Evolutionary conservation across 2,113 vertebrate genomes (phyloP).

Genomic region (Gnathonemus longibarbis): DNA sequence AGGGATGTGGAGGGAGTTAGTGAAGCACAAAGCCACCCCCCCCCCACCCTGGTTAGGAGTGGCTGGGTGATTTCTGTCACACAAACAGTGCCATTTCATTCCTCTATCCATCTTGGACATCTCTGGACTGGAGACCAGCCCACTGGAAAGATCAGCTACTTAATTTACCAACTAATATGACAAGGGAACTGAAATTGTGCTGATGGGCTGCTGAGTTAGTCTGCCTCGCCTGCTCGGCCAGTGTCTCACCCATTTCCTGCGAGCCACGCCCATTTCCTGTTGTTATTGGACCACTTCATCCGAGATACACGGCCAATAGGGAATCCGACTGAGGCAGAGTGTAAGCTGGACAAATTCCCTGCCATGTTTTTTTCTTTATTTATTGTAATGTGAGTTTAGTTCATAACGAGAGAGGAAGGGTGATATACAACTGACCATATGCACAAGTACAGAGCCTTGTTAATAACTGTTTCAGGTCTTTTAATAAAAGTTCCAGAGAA

Average conservation of each 20-base stretch:
- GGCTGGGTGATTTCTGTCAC: too few species aligned
- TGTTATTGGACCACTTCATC: not conserved
- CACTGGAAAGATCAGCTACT: too few species aligned
- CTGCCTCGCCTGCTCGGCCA: not conserved
- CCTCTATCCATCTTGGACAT: too few species aligned
- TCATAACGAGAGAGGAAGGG: not conserved
- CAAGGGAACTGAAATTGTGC: not conserved
- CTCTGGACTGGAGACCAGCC: too few species aligned
- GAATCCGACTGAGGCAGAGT: not conserved
- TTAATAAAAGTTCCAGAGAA: too few species aligned
- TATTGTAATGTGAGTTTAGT: not conserved
- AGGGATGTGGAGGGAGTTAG: not conserved
- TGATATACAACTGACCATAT: not conserved
- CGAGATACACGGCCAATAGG: not conserved
- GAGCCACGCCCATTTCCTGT: too few species aligned
- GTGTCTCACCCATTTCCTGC: too few species aligned
- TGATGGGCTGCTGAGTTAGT: not conserved
- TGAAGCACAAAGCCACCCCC: not conserved
- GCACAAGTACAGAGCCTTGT: too few species aligned
- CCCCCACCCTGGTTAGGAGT: too few species aligned
- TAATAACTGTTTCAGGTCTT: too few species aligned
- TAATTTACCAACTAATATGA: too few species aligned
- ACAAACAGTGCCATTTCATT: too few species aligned
- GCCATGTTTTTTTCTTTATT: not conserved
- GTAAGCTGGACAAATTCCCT: not conserved